Base-by-base conservation (phyloP, 2,113 vertebrate genomes). In the Pituophis catenifer region DNA sequence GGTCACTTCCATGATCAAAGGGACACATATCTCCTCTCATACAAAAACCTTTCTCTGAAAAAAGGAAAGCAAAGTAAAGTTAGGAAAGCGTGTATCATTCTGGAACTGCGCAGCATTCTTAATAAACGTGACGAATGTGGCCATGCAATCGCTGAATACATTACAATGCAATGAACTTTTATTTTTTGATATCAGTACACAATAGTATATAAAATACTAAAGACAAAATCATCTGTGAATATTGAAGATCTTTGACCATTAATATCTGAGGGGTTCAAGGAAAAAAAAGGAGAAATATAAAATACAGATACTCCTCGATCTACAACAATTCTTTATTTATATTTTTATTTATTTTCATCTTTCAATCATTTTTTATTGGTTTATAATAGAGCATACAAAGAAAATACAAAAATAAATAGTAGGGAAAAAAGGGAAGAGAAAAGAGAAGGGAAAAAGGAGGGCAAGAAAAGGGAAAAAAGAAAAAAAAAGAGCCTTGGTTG, bases 1-100 rank as follows among this genome's bases (percentile, higher is more conserved):
- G 99, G 97, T 99, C 99, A 6, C 99, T 99, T 96, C 99, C 99
- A 50, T 99, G 99, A 97, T 99, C 99, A 93, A 99, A 99, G 89
- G 98, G 99, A 96, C 99, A 99, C 99, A 99, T 98, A 96, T 99
- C 99, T 85, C 99, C 99, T 95, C 99, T 98, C 99, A 99, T 99
- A 96, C 99, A 99, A 97, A 99, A 99, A 89, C 99, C 99, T 93
- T 99, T 99, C 96, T 99, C 99, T 99, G 97, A 95, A 95, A 96
- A 95, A 59, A 59, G 23, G 94, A 91, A 90, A 92, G 92, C 87
- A 8, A 95, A 48, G 0, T 15, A 8, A 5, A 85, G 33, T 86
- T 75, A 94, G 26, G 8, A 24, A 85, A 59, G 19, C 3, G 7
- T 24, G 38, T 29, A 86, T 12, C 52, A 11, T 26, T 62, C 21